Evolutionary conservation across 2,888 invertebrate species (phyloP), one percentile per base, ranked within the genome.

Genomic region (Aleiodes alternator): DNA sequence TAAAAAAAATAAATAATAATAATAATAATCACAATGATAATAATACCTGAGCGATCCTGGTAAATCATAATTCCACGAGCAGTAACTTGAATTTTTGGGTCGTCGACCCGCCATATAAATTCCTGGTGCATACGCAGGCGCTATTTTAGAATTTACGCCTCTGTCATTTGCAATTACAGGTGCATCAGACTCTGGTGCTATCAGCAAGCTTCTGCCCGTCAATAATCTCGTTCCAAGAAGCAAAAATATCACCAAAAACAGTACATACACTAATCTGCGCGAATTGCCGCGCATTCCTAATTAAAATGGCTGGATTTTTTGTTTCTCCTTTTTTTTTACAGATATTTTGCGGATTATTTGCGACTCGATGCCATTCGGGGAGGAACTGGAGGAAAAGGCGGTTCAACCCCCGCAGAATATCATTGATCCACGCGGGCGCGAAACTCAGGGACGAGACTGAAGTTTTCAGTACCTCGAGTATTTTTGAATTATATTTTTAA

Each of bases 81-180:
- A 94, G 84, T 91, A 93, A 74, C 90, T 91, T 74, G 80, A 84
- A 83, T 93, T 94, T 66, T 70, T 78, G 23, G 86, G 85, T 71
- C 78, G 77, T 66, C 80, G 80, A 72, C 90, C 90, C 48, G 90
- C 90, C 76, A 92, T 92, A 78, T 91, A 90, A 66, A 84, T 87
- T 56, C 92, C 92, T 76, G 80, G 80, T 82, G 83, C 82, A 76
- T 79, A 79, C 79, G 79, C 80, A 75, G 72, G 73, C 79, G 75
- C 75, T 38, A 69, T 29, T 61, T 69, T 43, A n/a, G 75, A 75
- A 55, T 70, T 72, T 5, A 75, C 75, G 34, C 68, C 29, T 51
- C 31, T 29, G 4, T 12, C 1, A n/a, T 59, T 23, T 11, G 57
- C n/a, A 29, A 31, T 68, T 14, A 50, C 16, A 29, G 14, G 4